Evolutionary conservation across 2,888 invertebrate species (phyloP).

Genomic region (Abrostola triplasia): DNA sequence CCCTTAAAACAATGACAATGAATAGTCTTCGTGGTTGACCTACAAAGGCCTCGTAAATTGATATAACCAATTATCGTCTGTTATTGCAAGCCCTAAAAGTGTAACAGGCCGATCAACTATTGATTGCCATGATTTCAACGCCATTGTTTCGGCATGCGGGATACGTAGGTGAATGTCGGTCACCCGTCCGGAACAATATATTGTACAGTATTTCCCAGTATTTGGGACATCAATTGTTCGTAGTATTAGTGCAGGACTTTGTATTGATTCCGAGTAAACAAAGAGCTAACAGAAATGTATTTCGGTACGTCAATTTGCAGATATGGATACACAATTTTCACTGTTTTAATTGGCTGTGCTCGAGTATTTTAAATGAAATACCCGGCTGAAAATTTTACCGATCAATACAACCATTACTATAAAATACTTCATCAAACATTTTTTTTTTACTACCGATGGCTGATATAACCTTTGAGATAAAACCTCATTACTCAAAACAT

Average conservation of each 20-base stretch:
- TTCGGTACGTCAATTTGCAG: too few relatives aligned
- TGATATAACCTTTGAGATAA: constrained; percentile 7
- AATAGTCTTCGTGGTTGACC: not conserved
- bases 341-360: not conserved
- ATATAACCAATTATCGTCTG: constrained; percentile 2
- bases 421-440: not conserved
- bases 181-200: constrained; percentile 40
- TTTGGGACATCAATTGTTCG: constrained; percentile 27
- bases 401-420: not conserved
- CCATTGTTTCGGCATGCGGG: constrained; percentile 50
- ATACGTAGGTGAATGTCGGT: constrained; percentile 42
- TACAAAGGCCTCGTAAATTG: not conserved
- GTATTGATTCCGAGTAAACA: not conserved
- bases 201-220: constrained; percentile 13
- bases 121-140: constrained; percentile 37
- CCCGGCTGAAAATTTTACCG: not conserved
- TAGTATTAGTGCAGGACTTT: constrained; percentile 3
- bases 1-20: too few relatives aligned
- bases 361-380: not conserved
- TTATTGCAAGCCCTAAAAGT: constrained; percentile 5
- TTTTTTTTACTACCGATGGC: not conserved
- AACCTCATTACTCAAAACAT: not conserved
- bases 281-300: too few relatives aligned
- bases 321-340: not conserved
- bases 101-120: constrained; percentile 46